phyloP scores from a whole-genome alignment of 2,113 vertebrate species.

The Tetraodon nigroviridis region DNA sequence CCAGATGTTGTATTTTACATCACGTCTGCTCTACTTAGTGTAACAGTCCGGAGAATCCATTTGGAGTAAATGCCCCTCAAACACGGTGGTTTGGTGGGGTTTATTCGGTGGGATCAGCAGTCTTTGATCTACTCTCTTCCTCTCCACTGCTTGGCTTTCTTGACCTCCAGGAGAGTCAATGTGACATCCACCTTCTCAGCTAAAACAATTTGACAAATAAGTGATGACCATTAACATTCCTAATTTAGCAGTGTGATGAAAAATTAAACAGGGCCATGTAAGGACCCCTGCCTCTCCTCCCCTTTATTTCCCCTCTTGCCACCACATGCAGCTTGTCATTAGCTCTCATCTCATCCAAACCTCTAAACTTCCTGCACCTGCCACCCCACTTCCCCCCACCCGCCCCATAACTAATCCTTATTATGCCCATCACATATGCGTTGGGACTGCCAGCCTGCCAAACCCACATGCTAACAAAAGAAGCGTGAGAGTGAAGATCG shows the following conservation, averaged over 20 bases:
- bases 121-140: constrained; percentile 56
- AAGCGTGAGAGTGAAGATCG: constrained; percentile 30
- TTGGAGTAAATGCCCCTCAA: constrained; percentile 61
- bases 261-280: constrained; percentile 67
- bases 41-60: constrained; percentile 55
- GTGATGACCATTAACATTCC: constrained; percentile 77
- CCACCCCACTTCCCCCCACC: constrained; percentile 9
- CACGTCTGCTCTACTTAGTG: constrained; percentile 67
- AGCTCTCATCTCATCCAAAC: constrained; percentile 9
- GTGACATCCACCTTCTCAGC: constrained; percentile 67
- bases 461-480: constrained; percentile 39
- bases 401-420: constrained; percentile 62
- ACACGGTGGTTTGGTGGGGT: constrained; percentile 56
- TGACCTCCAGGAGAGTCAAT: constrained; percentile 67
- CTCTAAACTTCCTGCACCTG: constrained; percentile 10
- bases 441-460: constrained; percentile 44
- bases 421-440: constrained; percentile 63
- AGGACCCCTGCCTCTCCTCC: constrained; percentile 48
- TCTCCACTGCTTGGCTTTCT: constrained; percentile 31
- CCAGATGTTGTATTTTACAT: constrained; percentile 69
- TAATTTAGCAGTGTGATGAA: constrained; percentile 74
- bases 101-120: constrained; percentile 55
- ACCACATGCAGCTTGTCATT: constrained; percentile 14
- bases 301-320: constrained; percentile 6
- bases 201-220: constrained; percentile 76